Evolutionary conservation across 2,113 vertebrate species (phyloP), one percentile per base, ranked within the genome.

Genomic region (Pyxicephalus adspersus): DNA sequence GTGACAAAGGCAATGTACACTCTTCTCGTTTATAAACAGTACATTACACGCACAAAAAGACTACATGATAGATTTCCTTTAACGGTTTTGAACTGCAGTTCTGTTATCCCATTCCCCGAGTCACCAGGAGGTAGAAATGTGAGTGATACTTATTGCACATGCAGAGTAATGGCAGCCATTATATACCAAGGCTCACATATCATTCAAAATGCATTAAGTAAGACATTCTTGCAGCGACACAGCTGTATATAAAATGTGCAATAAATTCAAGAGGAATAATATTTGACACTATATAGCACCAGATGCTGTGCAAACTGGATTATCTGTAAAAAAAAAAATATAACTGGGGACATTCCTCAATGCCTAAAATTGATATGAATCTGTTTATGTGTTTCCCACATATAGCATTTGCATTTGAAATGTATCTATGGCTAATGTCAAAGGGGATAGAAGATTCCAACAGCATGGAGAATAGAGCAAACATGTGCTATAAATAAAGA

Each of bases 131-230:
- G 45, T 54, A 70, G 67, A 70, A 70, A 26, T 70, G 50, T 52
- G 67, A 70, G 67, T 17, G 23, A 70, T 70, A 70, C 45, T 70
- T 70, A 52, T 70, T 70, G 67, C 67, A 20, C 50, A 54, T 70
- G 45, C 67, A 52, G 67, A 28, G 23, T 70, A 52, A 70, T 70
- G 67, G 67, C 67, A 52, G 67, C 45, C 67, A 70, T 70, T 70
- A 70, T 5, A 70, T 28, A 52, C 67, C 50, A 50, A 9, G 66
- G 18, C 26, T 51, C 45, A 52, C 45, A 70, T 51, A 70, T 70
- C 66, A 70, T 70, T 50, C 66, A 50, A 70, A 70, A 70, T 70
- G 66, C 66, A 70, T 52, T 70, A 70, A 52, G 38, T 50, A 29
- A 68, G 23, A 70, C 66, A 52, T 70, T 70, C 66, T 51, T 70